These are phyloP conservation scores for Pithys albifrons DNA, from an alignment of 2,113 vertebrate genomes.

Conservation along the genomic window DNA sequence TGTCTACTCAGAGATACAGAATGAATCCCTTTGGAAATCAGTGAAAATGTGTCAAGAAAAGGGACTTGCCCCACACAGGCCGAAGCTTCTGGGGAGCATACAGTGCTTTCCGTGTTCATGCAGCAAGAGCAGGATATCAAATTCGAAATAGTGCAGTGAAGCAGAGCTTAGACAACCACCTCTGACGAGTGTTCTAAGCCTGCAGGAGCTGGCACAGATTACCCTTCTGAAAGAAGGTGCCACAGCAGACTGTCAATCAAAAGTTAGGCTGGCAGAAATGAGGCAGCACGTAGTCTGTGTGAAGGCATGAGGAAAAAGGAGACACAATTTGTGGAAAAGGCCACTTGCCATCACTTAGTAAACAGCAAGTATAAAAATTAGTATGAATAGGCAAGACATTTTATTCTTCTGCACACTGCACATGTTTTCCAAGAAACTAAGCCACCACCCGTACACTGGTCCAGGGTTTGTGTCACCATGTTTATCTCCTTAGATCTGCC, in stretches of 20 bases:
- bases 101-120: neutral
- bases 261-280: neutral
- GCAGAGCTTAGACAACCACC: neutral
- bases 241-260: neutral
- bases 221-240: neutral
- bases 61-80: neutral
- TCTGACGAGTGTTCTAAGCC: neutral
- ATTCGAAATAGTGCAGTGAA: neutral
- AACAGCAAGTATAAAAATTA: neutral
- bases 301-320: neutral
- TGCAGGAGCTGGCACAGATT: neutral
- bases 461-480: neutral
- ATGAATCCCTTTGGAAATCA: neutral
- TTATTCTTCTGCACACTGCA: neutral
- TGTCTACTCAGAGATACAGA: neutral
- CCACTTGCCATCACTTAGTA: neutral
- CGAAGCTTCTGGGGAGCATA: neutral
- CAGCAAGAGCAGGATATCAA: neutral
- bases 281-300: neutral
- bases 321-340: neutral
- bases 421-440: neutral
- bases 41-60: neutral
- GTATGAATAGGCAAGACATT: neutral
- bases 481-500: neutral
- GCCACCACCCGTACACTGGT: accelerated